phyloP scores from a whole-genome alignment of 2,888 invertebrate species.

The Oligia strigilis region DNA sequence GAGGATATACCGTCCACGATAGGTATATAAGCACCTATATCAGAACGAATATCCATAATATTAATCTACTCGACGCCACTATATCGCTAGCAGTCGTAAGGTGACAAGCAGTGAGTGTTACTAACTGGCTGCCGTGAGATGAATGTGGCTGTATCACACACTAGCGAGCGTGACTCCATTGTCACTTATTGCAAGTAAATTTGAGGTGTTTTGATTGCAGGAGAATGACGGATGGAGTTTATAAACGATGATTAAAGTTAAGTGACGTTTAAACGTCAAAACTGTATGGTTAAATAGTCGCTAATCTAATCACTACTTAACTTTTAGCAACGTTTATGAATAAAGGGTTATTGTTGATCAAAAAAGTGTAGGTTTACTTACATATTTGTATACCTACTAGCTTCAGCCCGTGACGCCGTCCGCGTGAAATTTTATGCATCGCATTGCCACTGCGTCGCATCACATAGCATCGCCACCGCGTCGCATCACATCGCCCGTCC shows the following conservation, averaged over 20 bases:
- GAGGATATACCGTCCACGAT: not conserved
- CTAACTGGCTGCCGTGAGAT: constrained; percentile 28
- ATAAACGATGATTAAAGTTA: not conserved
- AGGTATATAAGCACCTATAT: not conserved
- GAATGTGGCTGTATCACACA: constrained; percentile 43
- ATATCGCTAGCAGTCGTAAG: constrained; percentile 11
- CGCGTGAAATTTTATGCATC: too few relatives aligned
- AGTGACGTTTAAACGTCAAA: too few relatives aligned
- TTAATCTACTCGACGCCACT: too few relatives aligned
- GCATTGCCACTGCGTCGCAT: too few relatives aligned
- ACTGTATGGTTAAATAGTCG: too few relatives aligned
- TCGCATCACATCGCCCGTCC: too few relatives aligned
- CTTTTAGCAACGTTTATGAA: too few relatives aligned
- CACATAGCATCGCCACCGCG: too few relatives aligned
- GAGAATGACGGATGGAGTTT: not conserved
- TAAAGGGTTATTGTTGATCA: too few relatives aligned
- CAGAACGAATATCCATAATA: not conserved
- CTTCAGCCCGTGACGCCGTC: too few relatives aligned
- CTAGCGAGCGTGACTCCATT: constrained; percentile 9
- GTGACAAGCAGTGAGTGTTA: constrained; percentile 33
- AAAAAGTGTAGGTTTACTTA: not conserved
- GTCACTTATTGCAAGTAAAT: not conserved
- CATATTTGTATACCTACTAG: too few relatives aligned
- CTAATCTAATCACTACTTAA: too few relatives aligned
- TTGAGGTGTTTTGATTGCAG: not conserved